Conservation (phyloP, 2,888 invertebrate species). For the Chorisops tibialis region DNA sequence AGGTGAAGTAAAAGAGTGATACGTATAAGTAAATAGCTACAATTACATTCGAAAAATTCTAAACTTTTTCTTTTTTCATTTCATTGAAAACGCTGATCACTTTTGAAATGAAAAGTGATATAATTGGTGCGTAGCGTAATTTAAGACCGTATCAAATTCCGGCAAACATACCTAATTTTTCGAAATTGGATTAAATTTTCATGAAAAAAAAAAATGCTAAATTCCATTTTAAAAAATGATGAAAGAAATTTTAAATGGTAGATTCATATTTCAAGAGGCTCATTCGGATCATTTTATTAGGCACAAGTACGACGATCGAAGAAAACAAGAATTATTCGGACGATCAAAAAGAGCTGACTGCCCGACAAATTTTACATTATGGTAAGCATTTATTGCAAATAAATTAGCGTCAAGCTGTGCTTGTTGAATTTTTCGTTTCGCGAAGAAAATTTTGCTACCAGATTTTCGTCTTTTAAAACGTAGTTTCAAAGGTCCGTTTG, state of each 20-base stretch:
- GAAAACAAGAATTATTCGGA: background rate
- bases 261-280: background rate
- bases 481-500: conserved; percentile 1
- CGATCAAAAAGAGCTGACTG: conserved; percentile 2
- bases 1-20: no score
- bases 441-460: conserved; percentile 7
- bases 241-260: background rate
- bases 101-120: background rate
- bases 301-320: background rate
- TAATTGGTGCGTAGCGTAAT: conserved; percentile 12
- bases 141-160: background rate
- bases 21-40: no score
- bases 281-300: no score
- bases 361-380: conserved; percentile 20
- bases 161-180: background rate
- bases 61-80: no score
- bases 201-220: background rate
- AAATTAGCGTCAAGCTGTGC: conserved; percentile 23
- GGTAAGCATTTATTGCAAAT: conserved; percentile 23
- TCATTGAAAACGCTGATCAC: background rate
- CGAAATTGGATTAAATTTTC: background rate
- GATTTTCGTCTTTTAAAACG: conserved; percentile 1
- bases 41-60: no score
- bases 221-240: background rate
- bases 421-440: conserved; percentile 8